Conservation (phyloP, 1,140 invertebrate genomes). For the Ladona fulva region DNA sequence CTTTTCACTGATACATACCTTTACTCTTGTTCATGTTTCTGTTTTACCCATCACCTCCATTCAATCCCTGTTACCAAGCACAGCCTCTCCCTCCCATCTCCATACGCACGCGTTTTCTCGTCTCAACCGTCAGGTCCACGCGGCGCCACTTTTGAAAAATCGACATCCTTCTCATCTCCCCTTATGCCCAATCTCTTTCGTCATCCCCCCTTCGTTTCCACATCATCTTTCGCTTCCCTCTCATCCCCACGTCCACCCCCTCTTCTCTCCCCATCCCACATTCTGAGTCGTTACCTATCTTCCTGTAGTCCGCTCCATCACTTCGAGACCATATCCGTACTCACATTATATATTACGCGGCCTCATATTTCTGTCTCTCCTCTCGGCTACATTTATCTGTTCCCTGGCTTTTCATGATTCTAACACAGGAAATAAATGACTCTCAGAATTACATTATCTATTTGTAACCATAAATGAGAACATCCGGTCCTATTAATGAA, state of each 20-base stretch:
- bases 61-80: not conserved
- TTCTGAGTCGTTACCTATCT: not conserved
- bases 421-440: no score
- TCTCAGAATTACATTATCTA: no score
- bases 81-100: not conserved
- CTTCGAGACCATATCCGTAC: not conserved
- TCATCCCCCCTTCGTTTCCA: not conserved
- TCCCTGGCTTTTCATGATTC: no score
- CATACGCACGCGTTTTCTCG: not conserved
- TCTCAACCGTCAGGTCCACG: not conserved
- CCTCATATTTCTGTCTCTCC: no score
- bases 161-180: not conserved
- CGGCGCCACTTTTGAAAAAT: constrained; percentile 4
- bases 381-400: no score
- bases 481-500: no score
- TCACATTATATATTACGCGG: no score
- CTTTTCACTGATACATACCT: constrained; percentile 2
- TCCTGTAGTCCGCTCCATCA: not conserved
- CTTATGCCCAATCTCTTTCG: not conserved
- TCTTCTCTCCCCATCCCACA: not conserved
- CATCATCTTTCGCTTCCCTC: not conserved
- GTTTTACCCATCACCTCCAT: not conserved
- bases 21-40: not conserved
- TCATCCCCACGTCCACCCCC: not conserved
- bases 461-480: no score